Evolutionary conservation across 2,888 invertebrate genomes (phyloP).

Genomic region (Actias luna): DNA sequence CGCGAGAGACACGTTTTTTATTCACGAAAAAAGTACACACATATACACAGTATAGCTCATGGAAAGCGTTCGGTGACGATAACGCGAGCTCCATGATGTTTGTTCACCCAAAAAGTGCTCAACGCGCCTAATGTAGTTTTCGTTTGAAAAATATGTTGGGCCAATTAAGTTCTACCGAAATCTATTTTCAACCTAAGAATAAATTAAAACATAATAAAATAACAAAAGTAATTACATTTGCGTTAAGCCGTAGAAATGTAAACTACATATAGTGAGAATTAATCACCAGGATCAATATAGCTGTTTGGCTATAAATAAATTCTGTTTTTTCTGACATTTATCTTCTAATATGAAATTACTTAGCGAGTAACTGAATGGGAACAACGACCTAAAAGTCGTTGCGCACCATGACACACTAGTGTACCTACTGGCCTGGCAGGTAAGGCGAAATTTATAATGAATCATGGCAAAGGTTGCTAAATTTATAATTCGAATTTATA

Average conservation of each 20-base stretch:
- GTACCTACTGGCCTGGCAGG: background rate
- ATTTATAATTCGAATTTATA: background rate
- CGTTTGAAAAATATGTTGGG: no score
- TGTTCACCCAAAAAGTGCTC: no score
- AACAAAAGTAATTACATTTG: background rate
- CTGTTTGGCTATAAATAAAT: no score
- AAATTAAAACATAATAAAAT: background rate
- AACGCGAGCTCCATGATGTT: no score
- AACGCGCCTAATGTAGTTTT: no score
- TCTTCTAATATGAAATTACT: background rate
- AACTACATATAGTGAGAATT: background rate
- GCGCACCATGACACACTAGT: background rate
- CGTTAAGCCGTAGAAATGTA: background rate
- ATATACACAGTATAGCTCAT: no score
- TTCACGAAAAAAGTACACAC: no score
- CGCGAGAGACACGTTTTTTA: no score
- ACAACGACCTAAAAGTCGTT: conserved; percentile 23
- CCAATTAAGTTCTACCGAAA: no score
- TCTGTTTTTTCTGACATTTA: background rate
- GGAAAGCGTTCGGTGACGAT: no score
- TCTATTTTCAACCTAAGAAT: background rate
- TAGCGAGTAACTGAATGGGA: conserved; percentile 27
- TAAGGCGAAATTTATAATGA: background rate
- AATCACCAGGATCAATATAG: background rate
- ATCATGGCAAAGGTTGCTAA: background rate